These are phyloP conservation scores for Diadema setosum DNA, from an alignment of 35 echinoderm and acorn worm genomes.

Conservation along the genomic window DNA sequence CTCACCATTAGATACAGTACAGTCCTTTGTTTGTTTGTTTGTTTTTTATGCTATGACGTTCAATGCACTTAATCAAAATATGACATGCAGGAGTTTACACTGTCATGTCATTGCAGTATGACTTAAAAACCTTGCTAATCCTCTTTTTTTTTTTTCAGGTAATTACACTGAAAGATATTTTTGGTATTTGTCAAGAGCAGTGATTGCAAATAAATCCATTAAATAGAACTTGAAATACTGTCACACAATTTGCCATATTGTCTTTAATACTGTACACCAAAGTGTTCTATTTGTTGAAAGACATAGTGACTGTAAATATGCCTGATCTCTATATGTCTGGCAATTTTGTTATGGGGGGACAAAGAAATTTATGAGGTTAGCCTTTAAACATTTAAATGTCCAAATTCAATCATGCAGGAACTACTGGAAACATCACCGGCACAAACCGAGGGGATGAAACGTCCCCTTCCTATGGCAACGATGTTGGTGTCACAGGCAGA, in stretches of 20 bases:
- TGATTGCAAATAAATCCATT: too few relatives aligned
- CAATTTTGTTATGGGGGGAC: background rate
- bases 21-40: too few relatives aligned
- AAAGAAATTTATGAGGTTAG: background rate
- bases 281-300: background rate
- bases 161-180: too few relatives aligned
- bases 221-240: too few relatives aligned
- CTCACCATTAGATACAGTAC: too few relatives aligned
- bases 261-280: background rate
- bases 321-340: background rate
- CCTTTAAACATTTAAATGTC: background rate
- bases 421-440: conserved; percentile 10
- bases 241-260: background rate
- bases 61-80: too few relatives aligned
- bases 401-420: background rate
- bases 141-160: too few relatives aligned
- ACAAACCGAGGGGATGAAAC: background rate
- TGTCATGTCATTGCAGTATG: too few relatives aligned
- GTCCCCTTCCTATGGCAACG: background rate
- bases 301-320: background rate
- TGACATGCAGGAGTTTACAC: too few relatives aligned
- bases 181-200: too few relatives aligned
- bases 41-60: too few relatives aligned
- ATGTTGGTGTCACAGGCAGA: background rate
- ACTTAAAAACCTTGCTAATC: too few relatives aligned